Conservation (phyloP, 2,797 vertebrate species). For the Coranthus polyacanthus region DNA sequence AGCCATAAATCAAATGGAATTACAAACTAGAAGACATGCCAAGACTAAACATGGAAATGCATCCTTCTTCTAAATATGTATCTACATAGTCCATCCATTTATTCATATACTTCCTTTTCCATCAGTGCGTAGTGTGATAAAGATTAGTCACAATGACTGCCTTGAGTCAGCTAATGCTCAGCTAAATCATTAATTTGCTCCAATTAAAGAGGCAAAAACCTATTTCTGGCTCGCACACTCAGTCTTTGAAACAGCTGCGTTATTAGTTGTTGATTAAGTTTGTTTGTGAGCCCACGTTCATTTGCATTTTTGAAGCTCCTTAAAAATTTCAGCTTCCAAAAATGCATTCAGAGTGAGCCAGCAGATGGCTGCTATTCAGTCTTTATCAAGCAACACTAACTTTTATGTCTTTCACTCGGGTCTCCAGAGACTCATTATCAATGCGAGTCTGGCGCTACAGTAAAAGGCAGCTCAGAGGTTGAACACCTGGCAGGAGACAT, state of each 20-base stretch:
- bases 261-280: conserved; percentile 83
- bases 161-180: conserved; percentile 78
- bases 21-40: conserved; percentile 54
- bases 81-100: conserved; percentile 65
- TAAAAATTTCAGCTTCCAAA: conserved; percentile 54
- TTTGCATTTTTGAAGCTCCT: conserved; percentile 79
- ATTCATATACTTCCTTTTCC: conserved; percentile 70
- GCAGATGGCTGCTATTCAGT: conserved; percentile 79
- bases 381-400: conserved; percentile 79
- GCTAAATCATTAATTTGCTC: conserved; percentile 84
- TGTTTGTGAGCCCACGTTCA: conserved; percentile 75
- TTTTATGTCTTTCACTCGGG: conserved; percentile 65
- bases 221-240: conserved; percentile 67
- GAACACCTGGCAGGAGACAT: conserved; percentile 62
- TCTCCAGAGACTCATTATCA: conserved; percentile 72
- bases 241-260: conserved; percentile 78
- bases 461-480: conserved; percentile 58
- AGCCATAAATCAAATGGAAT: conserved; percentile 73
- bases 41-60: conserved; percentile 48
- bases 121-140: conserved; percentile 76
- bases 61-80: conserved; percentile 60
- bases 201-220: conserved; percentile 78
- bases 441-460: conserved; percentile 42
- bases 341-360: conserved; percentile 55
- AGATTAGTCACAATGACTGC: conserved; percentile 83